A percentile compares a stretch with the other conserved stretches of the same genome.
Conservation (phyloP, 2,888 invertebrate species). For the Elegia similella region DNA sequence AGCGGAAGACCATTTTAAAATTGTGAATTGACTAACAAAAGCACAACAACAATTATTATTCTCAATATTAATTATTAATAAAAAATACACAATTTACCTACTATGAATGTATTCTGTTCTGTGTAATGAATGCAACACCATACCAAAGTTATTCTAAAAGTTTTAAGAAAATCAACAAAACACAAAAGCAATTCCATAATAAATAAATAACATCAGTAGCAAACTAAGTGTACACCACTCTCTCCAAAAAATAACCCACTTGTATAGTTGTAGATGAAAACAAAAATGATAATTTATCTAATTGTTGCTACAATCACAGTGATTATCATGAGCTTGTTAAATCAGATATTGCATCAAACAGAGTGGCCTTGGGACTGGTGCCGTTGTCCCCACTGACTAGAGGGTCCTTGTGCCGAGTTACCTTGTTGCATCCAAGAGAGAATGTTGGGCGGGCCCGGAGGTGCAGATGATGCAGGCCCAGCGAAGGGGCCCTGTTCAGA, state of each 20-base stretch:
- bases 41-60: slow-evolving; percentile 43
- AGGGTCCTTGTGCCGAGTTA: slow-evolving; percentile 79
- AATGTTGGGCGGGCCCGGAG: slow-evolving; percentile 81
- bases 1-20: slow-evolving; percentile 32
- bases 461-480: slow-evolving; percentile 71
- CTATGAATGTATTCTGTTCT: slow-evolving; percentile 42
- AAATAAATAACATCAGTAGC: slow-evolving; percentile 78
- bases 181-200: slow-evolving; percentile 73
- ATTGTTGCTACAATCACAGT: slow-evolving; percentile 81
- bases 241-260: slow-evolving; percentile 70
- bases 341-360: slow-evolving; percentile 72
- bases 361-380: slow-evolving; percentile 80
- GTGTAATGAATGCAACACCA: slow-evolving; percentile 49
- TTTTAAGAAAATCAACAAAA: slow-evolving; percentile 71
- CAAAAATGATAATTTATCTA: slow-evolving; percentile 74
- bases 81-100: slow-evolving; percentile 39
- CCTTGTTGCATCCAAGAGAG: slow-evolving; percentile 89
- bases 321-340: slow-evolving; percentile 78
- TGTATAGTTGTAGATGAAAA: slow-evolving; percentile 60
- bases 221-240: slow-evolving; percentile 65
- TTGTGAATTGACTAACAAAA: slow-evolving; percentile 45
- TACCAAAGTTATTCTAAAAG: slow-evolving; percentile 44
- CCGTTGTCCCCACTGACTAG: slow-evolving; percentile 80
- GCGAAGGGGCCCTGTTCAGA: slow-evolving; percentile 77
- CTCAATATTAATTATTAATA: slow-evolving; percentile 30